Base-by-base conservation (phyloP, 2,888 invertebrate species). In the Anoplius nigerrimus region DNA sequence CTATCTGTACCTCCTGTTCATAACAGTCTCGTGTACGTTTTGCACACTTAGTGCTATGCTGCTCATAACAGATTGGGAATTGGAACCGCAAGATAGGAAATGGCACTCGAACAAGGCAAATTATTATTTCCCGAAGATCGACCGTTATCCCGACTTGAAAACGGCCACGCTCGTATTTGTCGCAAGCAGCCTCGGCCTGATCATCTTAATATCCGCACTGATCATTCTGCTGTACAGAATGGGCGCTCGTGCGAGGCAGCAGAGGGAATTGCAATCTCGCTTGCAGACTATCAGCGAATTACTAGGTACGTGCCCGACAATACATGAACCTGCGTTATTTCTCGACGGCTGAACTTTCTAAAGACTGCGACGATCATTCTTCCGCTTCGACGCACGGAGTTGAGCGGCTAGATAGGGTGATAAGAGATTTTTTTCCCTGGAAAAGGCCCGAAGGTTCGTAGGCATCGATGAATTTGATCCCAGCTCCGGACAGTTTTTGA, bases 51-150 rank as follows among this genome's bases (percentile, higher is more conserved):
- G 16, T 48, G 2, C 1, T 18, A 48, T 48, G 5, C n/a, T 48
- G 5, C n/a, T 48, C n/a, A n/a, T n/a, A 80, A 82, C 87, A 90
- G 92, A 92, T 81, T 91, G 92, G 89, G 91, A 91, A 48, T 84
- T 90, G 61, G 87, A 90, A 52, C 89, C 90, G 15, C 89, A 89
- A 60, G 92, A 93, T 79, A 90, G 92, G 27, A 89, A 91, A 70
- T 92, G 93, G 91, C 93, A 92, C 82, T 90, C 92, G 6, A 92
- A 92, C 83, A 92, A 92, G 67, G 92, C 94, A 0, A 94, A 94
- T 82, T 94, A 94, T 82, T 92, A 93, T 78, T 94, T 94, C 76
- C 93, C 94, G 0, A 93, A 93, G 88, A 91, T 91, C 67, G 92
- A 92, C 70, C 90, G 91, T 18, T 93, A 93, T 85, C 91, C 93